Percentiles rank a stretch among this genome's conserved stretches.
Evolutionary conservation across 2,888 invertebrate species (phyloP).

Genomic region (Limnephilus marmoratus): DNA sequence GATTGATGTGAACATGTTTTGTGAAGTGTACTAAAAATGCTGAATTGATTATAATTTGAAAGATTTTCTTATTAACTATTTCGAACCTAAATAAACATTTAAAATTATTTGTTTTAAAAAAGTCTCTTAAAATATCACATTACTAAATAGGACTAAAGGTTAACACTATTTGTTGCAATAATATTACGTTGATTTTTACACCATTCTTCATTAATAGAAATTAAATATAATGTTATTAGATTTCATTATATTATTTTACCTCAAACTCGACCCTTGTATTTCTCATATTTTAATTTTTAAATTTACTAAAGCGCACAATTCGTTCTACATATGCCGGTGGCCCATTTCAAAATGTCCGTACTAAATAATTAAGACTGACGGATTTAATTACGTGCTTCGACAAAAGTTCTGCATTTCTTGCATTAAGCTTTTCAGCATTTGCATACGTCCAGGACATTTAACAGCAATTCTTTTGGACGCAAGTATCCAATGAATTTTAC

Average conservation of each 20-base stretch:
- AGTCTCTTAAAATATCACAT: no score
- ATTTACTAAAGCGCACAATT: background rate
- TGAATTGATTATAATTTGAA: background rate
- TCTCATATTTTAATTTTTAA: background rate
- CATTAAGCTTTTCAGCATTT: background rate
- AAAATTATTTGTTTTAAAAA: no score
- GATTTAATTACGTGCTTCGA: slow-evolving; percentile 31
- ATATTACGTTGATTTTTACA: no score
- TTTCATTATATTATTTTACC: no score
- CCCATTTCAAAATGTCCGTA: slow-evolving; percentile 12
- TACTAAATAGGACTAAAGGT: no score
- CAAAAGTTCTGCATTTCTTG: background rate
- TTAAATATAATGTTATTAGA: no score
- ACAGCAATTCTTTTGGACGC: background rate
- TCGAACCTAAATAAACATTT: no score
- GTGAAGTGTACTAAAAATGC: background rate
- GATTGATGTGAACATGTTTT: background rate
- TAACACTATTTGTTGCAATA: no score
- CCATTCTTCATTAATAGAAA: no score
- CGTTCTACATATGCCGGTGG: background rate
- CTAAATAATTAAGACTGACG: slow-evolving; percentile 17
- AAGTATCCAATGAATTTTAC: background rate
- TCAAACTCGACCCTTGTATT: background rate
- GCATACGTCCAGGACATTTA: background rate
- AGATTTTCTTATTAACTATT: background rate